Conservation (phyloP, 2,888 invertebrate species). For the Orchesella flavescens region DNA sequence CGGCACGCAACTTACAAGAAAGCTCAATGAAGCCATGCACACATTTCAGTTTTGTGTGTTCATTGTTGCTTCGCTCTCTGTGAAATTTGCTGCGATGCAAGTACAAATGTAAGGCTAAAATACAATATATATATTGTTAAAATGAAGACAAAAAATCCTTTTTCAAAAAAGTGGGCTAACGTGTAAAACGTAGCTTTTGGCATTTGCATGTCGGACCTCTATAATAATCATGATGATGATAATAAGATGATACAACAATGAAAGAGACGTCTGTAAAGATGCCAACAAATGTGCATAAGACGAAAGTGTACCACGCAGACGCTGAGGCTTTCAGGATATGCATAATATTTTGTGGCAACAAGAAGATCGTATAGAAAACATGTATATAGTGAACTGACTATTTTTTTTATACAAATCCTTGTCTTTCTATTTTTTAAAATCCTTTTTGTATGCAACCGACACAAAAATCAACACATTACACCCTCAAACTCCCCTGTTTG, state of each 20-base stretch:
- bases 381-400: not conserved
- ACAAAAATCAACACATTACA: conserved; percentile 32
- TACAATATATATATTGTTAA: no score
- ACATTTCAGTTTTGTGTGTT: not conserved
- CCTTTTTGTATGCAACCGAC: conserved; percentile 2
- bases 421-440: not conserved
- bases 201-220: conserved; percentile 52
- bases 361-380: conserved; percentile 1
- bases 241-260: conserved; percentile 42
- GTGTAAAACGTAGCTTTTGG: conserved; percentile 57
- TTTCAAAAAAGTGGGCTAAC: conserved; percentile 63
- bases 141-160: conserved; percentile 6
- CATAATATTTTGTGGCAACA: not conserved
- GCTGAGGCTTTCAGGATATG: conserved; percentile 17
- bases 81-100: conserved; percentile 17
- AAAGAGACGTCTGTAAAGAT: conserved; percentile 28
- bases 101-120: conserved; percentile 2
- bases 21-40: conserved; percentile 6
- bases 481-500: conserved; percentile 9
- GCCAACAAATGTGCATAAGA: conserved; percentile 21
- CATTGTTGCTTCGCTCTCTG: conserved; percentile 32
- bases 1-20: conserved; percentile 5
- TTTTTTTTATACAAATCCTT: not conserved
- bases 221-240: conserved; percentile 43
- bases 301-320: conserved; percentile 24